These are phyloP conservation scores for Drosophila lowei DNA, from an alignment of 1,140 invertebrate genomes.

Conservation along the genomic window DNA sequence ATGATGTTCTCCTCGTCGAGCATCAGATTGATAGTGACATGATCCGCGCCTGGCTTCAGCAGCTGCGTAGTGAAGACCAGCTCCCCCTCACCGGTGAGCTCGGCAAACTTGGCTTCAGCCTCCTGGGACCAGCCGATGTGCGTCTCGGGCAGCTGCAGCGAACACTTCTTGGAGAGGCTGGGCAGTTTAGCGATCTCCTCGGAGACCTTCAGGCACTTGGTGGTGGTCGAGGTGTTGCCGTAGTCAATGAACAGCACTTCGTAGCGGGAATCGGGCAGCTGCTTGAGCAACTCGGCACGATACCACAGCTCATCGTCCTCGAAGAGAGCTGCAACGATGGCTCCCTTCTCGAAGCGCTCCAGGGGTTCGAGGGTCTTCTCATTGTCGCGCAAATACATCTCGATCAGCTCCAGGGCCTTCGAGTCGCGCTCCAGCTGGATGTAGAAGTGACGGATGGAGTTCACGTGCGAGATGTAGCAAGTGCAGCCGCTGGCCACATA, in stretches of 20 bases:
- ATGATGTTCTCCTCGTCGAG: slow-evolving; percentile 86
- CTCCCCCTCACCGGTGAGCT: slow-evolving; percentile 86
- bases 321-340: slow-evolving; percentile 88
- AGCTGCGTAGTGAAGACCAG: slow-evolving; percentile 87
- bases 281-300: slow-evolving; percentile 86
- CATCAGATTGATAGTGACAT: slow-evolving; percentile 86
- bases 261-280: slow-evolving; percentile 85
- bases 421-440: slow-evolving; percentile 87
- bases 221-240: slow-evolving; percentile 87
- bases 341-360: slow-evolving; percentile 83
- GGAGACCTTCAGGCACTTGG: slow-evolving; percentile 86
- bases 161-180: slow-evolving; percentile 86
- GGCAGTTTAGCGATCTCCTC: slow-evolving; percentile 86
- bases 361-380: slow-evolving; percentile 55
- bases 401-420: slow-evolving; percentile 86
- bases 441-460: slow-evolving; percentile 88
- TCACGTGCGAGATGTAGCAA: slow-evolving; percentile 87
- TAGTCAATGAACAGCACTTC: slow-evolving; percentile 90
- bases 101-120: slow-evolving; percentile 86
- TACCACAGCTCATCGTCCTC: slow-evolving; percentile 89
- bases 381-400: slow-evolving; percentile 84
- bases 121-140: slow-evolving; percentile 86
- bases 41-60: slow-evolving; percentile 86
- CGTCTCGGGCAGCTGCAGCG: slow-evolving; percentile 85
- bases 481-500: slow-evolving; percentile 84